Evolutionary conservation across 2,113 vertebrate genomes (phyloP), one percentile per base, ranked within the genome.

Genomic region (Apodemus speciosus): DNA sequence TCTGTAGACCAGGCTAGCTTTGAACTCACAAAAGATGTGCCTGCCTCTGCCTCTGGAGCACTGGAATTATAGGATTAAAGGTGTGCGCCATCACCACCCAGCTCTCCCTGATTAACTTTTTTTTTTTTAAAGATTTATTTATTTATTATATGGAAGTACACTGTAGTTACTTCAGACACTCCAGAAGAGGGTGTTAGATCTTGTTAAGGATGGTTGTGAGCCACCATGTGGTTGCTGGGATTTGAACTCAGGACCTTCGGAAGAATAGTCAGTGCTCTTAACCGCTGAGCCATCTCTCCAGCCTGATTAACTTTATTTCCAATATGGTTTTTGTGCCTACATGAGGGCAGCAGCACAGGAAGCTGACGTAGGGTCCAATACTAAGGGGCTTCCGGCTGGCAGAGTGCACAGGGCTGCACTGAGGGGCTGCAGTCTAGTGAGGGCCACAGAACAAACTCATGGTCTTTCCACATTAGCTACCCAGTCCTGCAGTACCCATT

Each of bases 221-320:
- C n/a, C n/a, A n/a, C n/a, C n/a, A n/a, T n/a, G n/a, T n/a, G n/a
- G n/a, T n/a, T n/a, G n/a, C n/a, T n/a, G n/a, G n/a, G n/a, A n/a
- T n/a, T n/a, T n/a, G n/a, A n/a, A n/a, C n/a, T n/a, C n/a, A n/a
- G n/a, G n/a, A n/a, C n/a, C n/a, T n/a, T n/a, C n/a, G n/a, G n/a
- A n/a, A n/a, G n/a, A n/a, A n/a, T n/a, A n/a, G n/a, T n/a, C n/a
- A n/a, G n/a, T n/a, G n/a, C n/a, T n/a, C n/a, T n/a, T n/a, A n/a
- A n/a, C n/a, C n/a, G n/a, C n/a, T n/a, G n/a, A n/a, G n/a, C n/a
- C n/a, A n/a, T n/a, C n/a, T n/a, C n/a, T n/a, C n/a, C n/a, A n/a
- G n/a, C 88, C 94, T 79, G 25, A 85, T 58, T 93, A 91, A 92
- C 84, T 95, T 96, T 92, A 93, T 92, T 94, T 96, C 77, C 94